Percentiles rank a stretch among this genome's conserved stretches.
Conservation (phyloP, 1,140 invertebrate genomes). For the Asbolus verrucosus region DNA sequence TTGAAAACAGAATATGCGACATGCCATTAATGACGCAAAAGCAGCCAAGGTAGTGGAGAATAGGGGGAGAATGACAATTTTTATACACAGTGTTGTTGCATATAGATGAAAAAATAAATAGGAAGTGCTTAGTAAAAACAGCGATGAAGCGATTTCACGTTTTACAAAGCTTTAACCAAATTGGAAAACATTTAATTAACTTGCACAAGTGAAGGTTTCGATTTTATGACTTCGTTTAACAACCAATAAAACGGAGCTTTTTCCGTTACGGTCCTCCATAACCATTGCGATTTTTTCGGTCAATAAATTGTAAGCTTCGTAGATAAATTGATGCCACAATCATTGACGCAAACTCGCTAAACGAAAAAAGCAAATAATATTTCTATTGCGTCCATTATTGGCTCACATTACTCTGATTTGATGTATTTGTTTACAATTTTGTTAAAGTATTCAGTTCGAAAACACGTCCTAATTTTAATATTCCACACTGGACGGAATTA, state of each 20-base stretch:
- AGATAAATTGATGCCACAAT: conserved; percentile 31
- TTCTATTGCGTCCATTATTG: conserved; percentile 1
- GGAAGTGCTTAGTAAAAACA: neutral
- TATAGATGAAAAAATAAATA: too few relatives aligned
- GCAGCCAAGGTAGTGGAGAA: too few relatives aligned
- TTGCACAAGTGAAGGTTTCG: conserved; percentile 20
- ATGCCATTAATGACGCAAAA: too few relatives aligned
- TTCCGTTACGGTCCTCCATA: conserved; percentile 31
- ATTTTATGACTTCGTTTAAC: conserved; percentile 34
- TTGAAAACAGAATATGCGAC: conserved; percentile 2
- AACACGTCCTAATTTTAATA: too few relatives aligned
- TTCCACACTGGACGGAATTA: neutral
- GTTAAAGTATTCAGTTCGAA: neutral
- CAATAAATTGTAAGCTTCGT: conserved; percentile 29
- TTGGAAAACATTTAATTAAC: conserved; percentile 32
- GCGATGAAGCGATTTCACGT: conserved; percentile 6
- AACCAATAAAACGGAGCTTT: conserved; percentile 34
- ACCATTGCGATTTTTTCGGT: conserved; percentile 36
- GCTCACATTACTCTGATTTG: neutral
- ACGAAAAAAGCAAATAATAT: conserved; percentile 11
- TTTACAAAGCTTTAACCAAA: conserved; percentile 16
- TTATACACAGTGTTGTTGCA: too few relatives aligned
- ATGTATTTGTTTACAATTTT: conserved; percentile 2
- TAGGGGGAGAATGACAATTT: too few relatives aligned
- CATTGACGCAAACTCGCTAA: conserved; percentile 21